Base-by-base conservation (phyloP, 2,113 vertebrate genomes). In the Pontoporia blainvillei region DNA sequence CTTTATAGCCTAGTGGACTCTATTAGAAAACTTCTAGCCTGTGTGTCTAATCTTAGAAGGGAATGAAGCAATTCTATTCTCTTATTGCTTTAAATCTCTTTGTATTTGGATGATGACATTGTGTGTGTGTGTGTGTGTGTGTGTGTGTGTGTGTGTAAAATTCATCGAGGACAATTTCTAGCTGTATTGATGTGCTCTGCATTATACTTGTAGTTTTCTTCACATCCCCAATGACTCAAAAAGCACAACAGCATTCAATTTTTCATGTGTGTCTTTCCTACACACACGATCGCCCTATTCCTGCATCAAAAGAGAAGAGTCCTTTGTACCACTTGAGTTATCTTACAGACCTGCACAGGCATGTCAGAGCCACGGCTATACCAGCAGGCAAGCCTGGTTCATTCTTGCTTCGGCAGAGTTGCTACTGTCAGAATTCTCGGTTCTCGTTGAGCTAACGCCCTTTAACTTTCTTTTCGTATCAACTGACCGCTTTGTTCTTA, bases 171-270 rank as follows among this genome's bases (percentile, higher is more conserved):
- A 82, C 49, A 41, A 59, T 12, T 41, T 66, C 75, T 73, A 36
- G 29, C 49, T 0, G 8, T 6, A 5, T 12, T 3, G 21, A 10
- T 17, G 3, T 18, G 15, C n/a, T 78, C 41, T 67, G 1, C 1
- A 6, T 61, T 57, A 8, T 5, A 36, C 9, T n/a, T 39, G 21
- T 27, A 14, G 23, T 46, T 85, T 29, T 49, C 46, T 82, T 88
- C 52, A 36, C 13, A 61, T 31, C 23, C 59, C 59, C 66, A 23
- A 49, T 59, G 61, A 54, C 36, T 66, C 10, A 34, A 61, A 4
- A 62, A 71, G 15, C 31, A 2, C 21, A 39, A 23, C 8, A 10
- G 18, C 2, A 2, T 29, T 54, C n/a, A 52, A 13, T 44, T 39
- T 87, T 72, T 39, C 66, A 44, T 36, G 67, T 27, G 36, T n/a